Percentiles rank a stretch among this genome's conserved stretches.
phyloP scores from a whole-genome alignment of 1,140 invertebrate genomes.

The Leptopilina boulardi region DNA sequence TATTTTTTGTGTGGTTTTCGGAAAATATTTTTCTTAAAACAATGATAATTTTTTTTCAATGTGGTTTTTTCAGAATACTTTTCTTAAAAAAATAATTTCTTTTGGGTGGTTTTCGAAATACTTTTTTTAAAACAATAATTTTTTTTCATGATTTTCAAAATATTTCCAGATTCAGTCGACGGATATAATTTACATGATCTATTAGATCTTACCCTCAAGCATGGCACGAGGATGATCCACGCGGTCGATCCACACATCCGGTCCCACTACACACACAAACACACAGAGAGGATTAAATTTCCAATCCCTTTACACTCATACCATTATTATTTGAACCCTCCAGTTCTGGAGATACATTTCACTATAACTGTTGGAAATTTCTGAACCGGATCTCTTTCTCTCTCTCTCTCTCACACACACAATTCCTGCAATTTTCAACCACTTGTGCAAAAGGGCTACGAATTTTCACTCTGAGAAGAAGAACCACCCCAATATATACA shows the following conservation, averaged over 20 bases:
- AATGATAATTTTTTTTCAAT: too few relatives aligned
- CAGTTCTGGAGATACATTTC: constrained; percentile 7
- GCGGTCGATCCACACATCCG: constrained; percentile 65
- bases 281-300: too few relatives aligned
- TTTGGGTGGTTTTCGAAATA: too few relatives aligned
- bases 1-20: too few relatives aligned
- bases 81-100: too few relatives aligned
- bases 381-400: background rate
- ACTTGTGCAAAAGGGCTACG: background rate
- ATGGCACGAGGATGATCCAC: constrained; percentile 64
- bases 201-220: constrained; percentile 29
- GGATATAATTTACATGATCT: constrained; percentile 41
- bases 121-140: too few relatives aligned
- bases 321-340: background rate
- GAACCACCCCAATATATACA: constrained; percentile 77
- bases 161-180: too few relatives aligned
- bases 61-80: too few relatives aligned
- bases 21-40: too few relatives aligned
- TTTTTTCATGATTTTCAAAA: too few relatives aligned
- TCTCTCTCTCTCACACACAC: background rate
- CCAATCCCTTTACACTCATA: constrained; percentile 7
- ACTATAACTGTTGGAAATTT: background rate
- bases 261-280: constrained; percentile 39
- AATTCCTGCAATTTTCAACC: background rate
- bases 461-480: constrained; percentile 82